Conservation (phyloP, 2,888 invertebrate genomes). For the Rhopalosiphum nymphaeae region DNA sequence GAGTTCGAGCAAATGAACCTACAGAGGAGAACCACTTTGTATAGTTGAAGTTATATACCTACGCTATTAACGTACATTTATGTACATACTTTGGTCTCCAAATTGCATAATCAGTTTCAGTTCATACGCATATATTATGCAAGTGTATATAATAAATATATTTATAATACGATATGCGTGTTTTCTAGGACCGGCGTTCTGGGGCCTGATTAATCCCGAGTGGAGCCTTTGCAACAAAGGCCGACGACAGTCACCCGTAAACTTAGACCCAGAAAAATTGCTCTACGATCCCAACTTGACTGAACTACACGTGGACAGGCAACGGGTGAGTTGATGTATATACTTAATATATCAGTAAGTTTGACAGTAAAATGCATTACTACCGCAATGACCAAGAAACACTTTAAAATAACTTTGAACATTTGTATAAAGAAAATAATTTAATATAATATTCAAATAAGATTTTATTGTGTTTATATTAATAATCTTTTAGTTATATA, state of each 20-base stretch:
- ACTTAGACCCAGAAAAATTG: conserved; percentile 93
- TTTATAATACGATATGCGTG: neutral
- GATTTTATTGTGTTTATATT: neutral
- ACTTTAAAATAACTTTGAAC: neutral
- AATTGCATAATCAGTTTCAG: conserved; percentile 30
- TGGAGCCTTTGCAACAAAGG: conserved; percentile 99
- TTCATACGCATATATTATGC: neutral
- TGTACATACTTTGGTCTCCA: neutral
- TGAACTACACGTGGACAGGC: conserved; percentile 92
- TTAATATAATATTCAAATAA: neutral
- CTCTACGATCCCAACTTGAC: conserved; percentile 96
- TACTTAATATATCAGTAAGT: neutral
- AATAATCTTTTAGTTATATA: neutral
- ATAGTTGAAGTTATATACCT: neutral
- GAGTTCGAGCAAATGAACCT: neutral
- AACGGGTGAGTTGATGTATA: conserved; percentile 79
- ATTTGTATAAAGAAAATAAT: neutral
- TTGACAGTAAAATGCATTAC: neutral
- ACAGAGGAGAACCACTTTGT: neutral
- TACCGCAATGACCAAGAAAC: neutral
- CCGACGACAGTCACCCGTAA: conserved; percentile 95
- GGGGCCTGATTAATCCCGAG: conserved; percentile 98
- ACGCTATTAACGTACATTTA: neutral
- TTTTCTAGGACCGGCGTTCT: conserved; percentile 91
- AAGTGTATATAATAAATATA: neutral